Percentiles rank a stretch among this genome's conserved stretches.
Conservation (phyloP, 2,888 invertebrate species). For the Thelaira solivaga region DNA sequence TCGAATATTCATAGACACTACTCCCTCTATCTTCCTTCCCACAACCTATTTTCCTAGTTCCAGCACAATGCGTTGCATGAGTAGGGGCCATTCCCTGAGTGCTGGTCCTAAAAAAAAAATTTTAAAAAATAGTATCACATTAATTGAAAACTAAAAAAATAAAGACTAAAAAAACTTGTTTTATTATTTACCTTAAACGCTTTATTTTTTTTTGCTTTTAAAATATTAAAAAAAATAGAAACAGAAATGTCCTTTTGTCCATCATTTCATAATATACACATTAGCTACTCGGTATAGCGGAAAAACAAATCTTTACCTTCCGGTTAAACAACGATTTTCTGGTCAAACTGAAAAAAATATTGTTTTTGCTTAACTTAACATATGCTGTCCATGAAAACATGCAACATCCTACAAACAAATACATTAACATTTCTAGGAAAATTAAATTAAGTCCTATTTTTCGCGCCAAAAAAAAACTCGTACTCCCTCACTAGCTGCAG, state of each 20-base stretch:
- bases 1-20: no score
- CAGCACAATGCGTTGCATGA: no score
- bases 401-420: conserved; percentile 20
- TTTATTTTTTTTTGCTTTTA: not conserved
- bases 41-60: no score
- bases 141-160: no score
- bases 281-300: conserved; percentile 64
- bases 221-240: no score
- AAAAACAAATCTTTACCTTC: conserved; percentile 76
- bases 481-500: not conserved
- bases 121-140: no score
- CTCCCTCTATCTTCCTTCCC: no score
- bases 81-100: no score
- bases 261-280: conserved; percentile 35
- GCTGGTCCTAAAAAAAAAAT: no score
- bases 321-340: conserved; percentile 69
- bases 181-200: not conserved
- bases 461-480: conserved; percentile 29
- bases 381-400: conserved; percentile 48
- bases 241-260: not conserved
- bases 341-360: conserved; percentile 55
- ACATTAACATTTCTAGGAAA: conserved; percentile 30
- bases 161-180: no score
- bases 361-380: conserved; percentile 51
- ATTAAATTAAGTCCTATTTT: conserved; percentile 50